Evolutionary conservation across 2,888 invertebrate genomes (phyloP).

Genomic region (Hirtodrosophila cameraria): DNA sequence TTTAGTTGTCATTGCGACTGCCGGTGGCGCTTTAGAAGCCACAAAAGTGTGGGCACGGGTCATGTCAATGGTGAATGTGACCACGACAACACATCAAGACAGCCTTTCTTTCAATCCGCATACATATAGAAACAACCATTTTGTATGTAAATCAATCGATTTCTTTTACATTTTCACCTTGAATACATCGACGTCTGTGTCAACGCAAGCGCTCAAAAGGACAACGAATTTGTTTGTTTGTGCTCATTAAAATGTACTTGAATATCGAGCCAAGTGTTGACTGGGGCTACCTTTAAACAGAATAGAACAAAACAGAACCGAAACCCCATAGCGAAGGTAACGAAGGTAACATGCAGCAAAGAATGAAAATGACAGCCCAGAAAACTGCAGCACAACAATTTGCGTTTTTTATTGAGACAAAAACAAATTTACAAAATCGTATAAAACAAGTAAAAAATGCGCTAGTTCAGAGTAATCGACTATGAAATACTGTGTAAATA

Average conservation of each 20-base stretch:
- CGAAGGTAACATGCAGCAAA: conserved; percentile 13
- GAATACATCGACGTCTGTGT: conserved; percentile 19
- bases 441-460: not conserved
- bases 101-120: conserved; percentile 9
- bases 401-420: conserved; percentile 4
- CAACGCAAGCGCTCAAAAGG: conserved; percentile 35
- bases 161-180: conserved; percentile 46
- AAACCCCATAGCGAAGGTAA: conserved; percentile 46
- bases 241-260: conserved; percentile 51
- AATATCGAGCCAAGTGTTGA: conserved; percentile 24
- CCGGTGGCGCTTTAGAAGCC: conserved; percentile 47
- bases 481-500: no score
- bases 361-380: conserved; percentile 29
- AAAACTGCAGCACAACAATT: conserved; percentile 27
- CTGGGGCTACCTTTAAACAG: no score
- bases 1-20: conserved; percentile 9
- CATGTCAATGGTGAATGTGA: conserved; percentile 34
- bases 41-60: conserved; percentile 56
- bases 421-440: conserved; percentile 8
- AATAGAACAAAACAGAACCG: no score
- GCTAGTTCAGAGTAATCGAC: no score
- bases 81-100: conserved; percentile 15
- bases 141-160: conserved; percentile 64
- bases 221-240: conserved; percentile 40
- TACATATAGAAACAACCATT: not conserved